Evolutionary conservation across 2,113 vertebrate species (phyloP), one percentile per base, ranked within the genome.

Genomic region (Vulpes lagopus): DNA sequence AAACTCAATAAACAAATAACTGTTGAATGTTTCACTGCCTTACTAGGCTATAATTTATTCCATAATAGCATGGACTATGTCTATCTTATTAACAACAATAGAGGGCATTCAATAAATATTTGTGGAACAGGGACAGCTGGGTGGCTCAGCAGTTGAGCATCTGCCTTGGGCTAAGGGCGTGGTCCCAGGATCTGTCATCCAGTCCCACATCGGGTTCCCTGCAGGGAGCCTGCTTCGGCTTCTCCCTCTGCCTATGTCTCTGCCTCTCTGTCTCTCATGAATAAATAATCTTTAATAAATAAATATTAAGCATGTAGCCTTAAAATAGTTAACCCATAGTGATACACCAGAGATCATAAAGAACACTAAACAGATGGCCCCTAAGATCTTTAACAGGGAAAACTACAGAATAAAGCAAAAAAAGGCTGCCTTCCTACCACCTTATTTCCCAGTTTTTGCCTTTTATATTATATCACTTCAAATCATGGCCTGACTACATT

Each of bases 371-470:
- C 1, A 74, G 15, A 74, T 71, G 7, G 2, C 14, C 78, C 86
- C 20, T 91, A 57, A 95, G 80, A 57, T 83, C 62, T 79, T 89
- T 67, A 83, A 94, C 83, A 23, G 35, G 17, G 20, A 89, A 96
- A 93, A 92, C 53, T 89, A 89, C 38, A 86, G 89, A 94, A 94
- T 16, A 93, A 92, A 83, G n/a, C 5, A 95, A 65, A 84, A 65
- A 81, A 30, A 32, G 1, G 82, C 4, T 91, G 14, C 43, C 53
- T 86, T 82, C 38, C 22, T 12, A 89, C 22, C 19, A 87, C 23
- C 74, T 86, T 84, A 71, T 38, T 87, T 92, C 51, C 74, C 49
- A 94, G 32, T 84, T 94, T 93, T 91, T 60, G 62, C 51, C 57
- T 51, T 60, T 3, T 22, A 87, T 16, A 78, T 57, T 55, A 1